Evolutionary conservation across 1,140 invertebrate genomes (phyloP), one percentile per base, ranked within the genome.

Genomic region (Zaprionus gabonicus): DNA sequence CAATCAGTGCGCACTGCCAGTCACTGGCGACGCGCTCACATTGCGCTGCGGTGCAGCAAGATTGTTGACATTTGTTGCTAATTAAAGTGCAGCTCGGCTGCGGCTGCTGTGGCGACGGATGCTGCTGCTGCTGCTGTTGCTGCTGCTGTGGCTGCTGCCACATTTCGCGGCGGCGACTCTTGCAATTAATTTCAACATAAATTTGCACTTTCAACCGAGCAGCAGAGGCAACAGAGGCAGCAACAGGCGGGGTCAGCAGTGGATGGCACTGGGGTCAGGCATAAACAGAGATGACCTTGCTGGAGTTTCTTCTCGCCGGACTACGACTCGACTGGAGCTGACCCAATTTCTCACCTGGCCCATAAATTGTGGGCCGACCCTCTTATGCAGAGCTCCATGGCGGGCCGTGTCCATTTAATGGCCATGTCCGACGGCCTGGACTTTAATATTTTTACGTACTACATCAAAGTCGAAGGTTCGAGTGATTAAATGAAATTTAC

Each of bases 401-500:
- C 15, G 15, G 41, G n/a, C n/a, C 41, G 15, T 41, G 38, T 41
- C 38, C 72, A 78, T 78, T 87, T 80, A 83, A 83, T 83, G 73
- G 80, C 77, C 82, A 79, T 77, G 82, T 81, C 60, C 71, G 69
- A 73, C 67, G 67, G 70, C 73, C 70, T 77, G 68, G 77, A 84
- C 69, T 83, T 77, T 70, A 84, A 82, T 86, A 77, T 82, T 80
- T 76, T 49, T 82, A 58, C 72, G 66, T 80, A 82, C 71, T 86
- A 74, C 80, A 87, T 86, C 83, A 86, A 82, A 86, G 83, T 84
- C 81, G 71, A 72, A 63, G 71, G 81, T 72, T 78, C 76, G 60
- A 78, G 84, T 86, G 83, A 86, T 86, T 86, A 86, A 86, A 87
- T 87, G 80, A 86, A 86, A 86, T 86, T 86, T 86, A 86, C 82